These are phyloP conservation scores for Pterocles burchelli DNA, from an alignment of 2,113 vertebrate genomes.

Conservation along the genomic window DNA sequence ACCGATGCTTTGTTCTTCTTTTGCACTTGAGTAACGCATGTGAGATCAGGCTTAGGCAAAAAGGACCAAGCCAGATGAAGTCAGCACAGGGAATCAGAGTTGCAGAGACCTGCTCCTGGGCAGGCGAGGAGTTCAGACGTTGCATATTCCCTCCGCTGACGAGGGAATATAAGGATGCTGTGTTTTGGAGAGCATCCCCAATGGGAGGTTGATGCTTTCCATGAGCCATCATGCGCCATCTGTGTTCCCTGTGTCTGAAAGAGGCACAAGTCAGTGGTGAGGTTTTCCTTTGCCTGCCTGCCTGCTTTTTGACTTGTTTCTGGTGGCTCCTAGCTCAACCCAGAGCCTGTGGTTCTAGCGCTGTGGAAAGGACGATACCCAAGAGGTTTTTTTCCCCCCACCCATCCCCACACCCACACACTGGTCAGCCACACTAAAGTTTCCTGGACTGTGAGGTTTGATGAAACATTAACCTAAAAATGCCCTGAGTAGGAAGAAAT, in stretches of 20 bases:
- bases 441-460: constrained; percentile 43
- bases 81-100: not conserved
- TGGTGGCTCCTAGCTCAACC: not conserved
- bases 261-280: not conserved
- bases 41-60: not conserved
- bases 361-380: not conserved
- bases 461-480: constrained; percentile 55
- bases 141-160: accelerated
- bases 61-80: not conserved
- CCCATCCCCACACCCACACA: not conserved
- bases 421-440: constrained; percentile 6
- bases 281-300: not conserved
- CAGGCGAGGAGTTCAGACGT: not conserved
- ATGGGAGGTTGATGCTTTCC: not conserved
- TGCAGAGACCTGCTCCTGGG: not conserved
- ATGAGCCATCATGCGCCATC: accelerated
- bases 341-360: not conserved
- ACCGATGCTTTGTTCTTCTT: accelerated
- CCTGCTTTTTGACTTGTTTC: not conserved
- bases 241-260: not conserved
- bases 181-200: not conserved
- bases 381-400: not conserved
- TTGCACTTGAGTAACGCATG: not conserved
- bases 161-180: accelerated
- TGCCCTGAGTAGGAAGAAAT: constrained; percentile 23